Base-by-base conservation (phyloP, 2,113 vertebrate genomes). In the Serilophus lunatus region DNA sequence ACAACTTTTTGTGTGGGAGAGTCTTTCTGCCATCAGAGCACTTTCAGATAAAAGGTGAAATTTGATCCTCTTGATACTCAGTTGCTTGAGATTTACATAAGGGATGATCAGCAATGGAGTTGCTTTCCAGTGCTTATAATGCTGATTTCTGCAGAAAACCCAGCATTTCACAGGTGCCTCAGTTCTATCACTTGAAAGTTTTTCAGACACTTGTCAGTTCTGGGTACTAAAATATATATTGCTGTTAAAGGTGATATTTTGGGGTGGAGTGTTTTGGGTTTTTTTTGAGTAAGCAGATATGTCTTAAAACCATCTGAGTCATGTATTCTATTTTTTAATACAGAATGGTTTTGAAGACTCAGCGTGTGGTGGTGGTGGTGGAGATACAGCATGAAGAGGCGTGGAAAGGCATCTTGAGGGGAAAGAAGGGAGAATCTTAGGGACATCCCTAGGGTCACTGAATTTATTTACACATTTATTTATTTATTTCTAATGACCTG, bases 261-360 rank as follows among this genome's bases (percentile, higher is more conserved):
- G 29, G 8, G 59, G 36, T 69, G 51, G 19, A 63, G 3, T 49
- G 0, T 45, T 82, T n/a, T n/a, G n/a, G n/a, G n/a, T n/a, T n/a
- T n/a, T 81, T 83, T 89, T 79, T 59, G 56, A 65, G 64, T 97
- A 95, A 95, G 93, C 81, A 40, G 36, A 38, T 85, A 8, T 8
- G 0, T 86, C 63, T 91, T 90, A 57, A 82, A 95, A 71, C 36
- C 16, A 9, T 29, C 94, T 83, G 90, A 94, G 79, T 92, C 87
- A 90, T 66, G 60, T 61, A 40, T 88, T 94, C 78, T 95, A n/a
- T 93, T 88, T 89, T 94, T 93, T 90, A 90, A 85, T 66, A 66
- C 35, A 71, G 59, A 54, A 17, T 11, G 8, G 2, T 90, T 95
- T 86, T 75, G 79, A 90, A 74, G 64, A 89, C 51, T 96, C 90